Conservation (phyloP, 2,888 invertebrate genomes). For the Byasa hedistus region DNA sequence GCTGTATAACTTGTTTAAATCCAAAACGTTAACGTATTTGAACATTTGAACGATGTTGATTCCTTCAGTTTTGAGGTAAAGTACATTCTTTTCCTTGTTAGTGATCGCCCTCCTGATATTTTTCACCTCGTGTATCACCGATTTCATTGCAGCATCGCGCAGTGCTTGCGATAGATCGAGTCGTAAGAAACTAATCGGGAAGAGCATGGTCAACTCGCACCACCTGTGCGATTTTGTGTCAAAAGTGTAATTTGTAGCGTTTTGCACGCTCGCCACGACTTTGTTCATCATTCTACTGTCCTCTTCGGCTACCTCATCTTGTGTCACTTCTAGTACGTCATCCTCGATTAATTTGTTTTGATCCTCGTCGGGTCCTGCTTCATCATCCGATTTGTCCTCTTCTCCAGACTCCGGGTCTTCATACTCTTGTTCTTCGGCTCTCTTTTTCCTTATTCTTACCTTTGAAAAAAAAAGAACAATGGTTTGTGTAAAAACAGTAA, state of each 20-base stretch:
- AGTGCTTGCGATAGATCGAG: conserved; percentile 89
- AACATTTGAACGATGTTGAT: conserved; percentile 96
- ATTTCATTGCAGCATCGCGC: conserved; percentile 83
- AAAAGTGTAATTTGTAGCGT: conserved; percentile 84
- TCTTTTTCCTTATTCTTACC: conserved; percentile 77
- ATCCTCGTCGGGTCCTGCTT: conserved; percentile 56
- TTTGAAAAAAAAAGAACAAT: conserved; percentile 25
- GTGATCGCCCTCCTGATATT: conserved; percentile 92
- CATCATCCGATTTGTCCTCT: conserved; percentile 76
- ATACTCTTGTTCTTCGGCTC: conserved; percentile 83
- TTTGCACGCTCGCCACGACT: conserved; percentile 61
- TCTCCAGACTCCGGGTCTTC: conserved; percentile 83
- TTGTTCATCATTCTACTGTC: conserved; percentile 58
- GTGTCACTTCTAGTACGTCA: conserved; percentile 44
- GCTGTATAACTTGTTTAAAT: conserved; percentile 91
- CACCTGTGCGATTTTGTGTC: conserved; percentile 88
- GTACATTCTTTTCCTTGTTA: conserved; percentile 81
- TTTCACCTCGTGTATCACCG: conserved; percentile 89
- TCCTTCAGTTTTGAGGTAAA: conserved; percentile 95
- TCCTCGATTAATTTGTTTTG: conserved; percentile 50
- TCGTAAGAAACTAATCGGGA: conserved; percentile 72
- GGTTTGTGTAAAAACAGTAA: background rate
- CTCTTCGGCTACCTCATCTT: conserved; percentile 49
- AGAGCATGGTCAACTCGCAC: conserved; percentile 90
- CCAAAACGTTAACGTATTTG: conserved; percentile 87